phyloP scores from a whole-genome alignment of 1,140 invertebrate genomes.

The Cylas formicarius region DNA sequence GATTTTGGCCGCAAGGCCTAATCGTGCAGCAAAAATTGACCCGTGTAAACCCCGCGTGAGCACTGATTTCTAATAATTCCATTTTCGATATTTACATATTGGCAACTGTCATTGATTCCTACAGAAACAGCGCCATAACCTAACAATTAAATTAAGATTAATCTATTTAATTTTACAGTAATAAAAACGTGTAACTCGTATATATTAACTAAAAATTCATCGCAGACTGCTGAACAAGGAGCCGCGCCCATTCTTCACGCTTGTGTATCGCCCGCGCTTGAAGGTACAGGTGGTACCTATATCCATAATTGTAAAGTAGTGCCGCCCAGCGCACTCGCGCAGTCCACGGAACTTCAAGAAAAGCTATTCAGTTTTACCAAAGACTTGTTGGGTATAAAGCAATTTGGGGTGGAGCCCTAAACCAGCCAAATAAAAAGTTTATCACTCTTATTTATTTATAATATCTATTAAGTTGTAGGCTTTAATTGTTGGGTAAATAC shows the following conservation, averaged over 20 bases:
- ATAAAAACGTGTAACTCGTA: no score
- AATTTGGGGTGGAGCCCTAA: conserved; percentile 43
- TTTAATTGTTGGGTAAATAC: no score
- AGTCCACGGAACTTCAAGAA: conserved; percentile 36
- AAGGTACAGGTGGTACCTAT: conserved; percentile 65
- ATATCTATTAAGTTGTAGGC: no score
- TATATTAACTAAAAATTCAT: no score
- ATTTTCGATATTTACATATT: no score
- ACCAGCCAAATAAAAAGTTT: not conserved
- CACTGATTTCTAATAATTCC: no score
- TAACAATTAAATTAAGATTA: conserved; percentile 1
- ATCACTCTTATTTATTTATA: conserved; percentile 6
- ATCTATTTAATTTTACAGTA: conserved; percentile 11
- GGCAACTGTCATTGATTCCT: no score
- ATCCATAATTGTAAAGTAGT: conserved; percentile 57
- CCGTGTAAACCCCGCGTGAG: no score
- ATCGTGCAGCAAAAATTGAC: no score
- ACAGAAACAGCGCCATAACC: no score
- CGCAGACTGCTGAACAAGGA: conserved; percentile 67
- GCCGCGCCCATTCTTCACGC: conserved; percentile 66
- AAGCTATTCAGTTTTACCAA: conserved; percentile 46
- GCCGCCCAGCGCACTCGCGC: conserved; percentile 35
- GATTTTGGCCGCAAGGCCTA: no score
- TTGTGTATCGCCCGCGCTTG: conserved; percentile 62
- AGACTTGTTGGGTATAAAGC: conserved; percentile 43